These are phyloP conservation scores for Huso huso DNA, from an alignment of 2,797 vertebrate species.

Conservation along the genomic window DNA sequence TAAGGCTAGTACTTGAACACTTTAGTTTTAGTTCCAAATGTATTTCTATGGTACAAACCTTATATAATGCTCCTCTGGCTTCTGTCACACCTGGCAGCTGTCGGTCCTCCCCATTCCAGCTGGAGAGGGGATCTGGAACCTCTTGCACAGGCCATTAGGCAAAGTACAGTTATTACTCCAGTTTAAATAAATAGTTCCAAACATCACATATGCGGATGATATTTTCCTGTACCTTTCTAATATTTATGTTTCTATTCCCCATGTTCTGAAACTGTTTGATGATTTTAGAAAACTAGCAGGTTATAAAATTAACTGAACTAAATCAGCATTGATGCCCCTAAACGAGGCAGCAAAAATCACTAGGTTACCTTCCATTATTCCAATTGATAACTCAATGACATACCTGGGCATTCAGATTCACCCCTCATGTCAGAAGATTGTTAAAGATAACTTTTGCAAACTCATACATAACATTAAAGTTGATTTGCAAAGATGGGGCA, in stretches of 20 bases:
- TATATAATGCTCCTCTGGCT: constrained; percentile 4
- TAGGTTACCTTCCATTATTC: background rate
- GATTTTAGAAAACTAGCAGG: background rate
- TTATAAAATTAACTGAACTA: constrained; percentile 11
- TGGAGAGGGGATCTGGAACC: constrained; percentile 6
- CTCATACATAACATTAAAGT: constrained; percentile 1
- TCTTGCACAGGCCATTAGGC: constrained; percentile 5
- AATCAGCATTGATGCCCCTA: background rate
- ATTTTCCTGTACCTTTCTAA: constrained; percentile 5
- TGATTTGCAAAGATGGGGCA: constrained; percentile 9
- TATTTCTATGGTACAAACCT: background rate
- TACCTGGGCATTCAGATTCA: constrained; percentile 1
- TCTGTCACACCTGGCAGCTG: background rate
- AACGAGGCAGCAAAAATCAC: background rate
- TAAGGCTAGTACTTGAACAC: constrained; percentile 4
- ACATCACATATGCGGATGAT: background rate
- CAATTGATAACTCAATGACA: background rate
- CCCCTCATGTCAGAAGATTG: background rate
- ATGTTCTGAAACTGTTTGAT: background rate
- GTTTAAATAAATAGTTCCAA: background rate
- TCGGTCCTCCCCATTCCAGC: background rate
- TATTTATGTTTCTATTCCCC: background rate
- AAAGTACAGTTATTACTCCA: background rate
- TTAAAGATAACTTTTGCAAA: background rate
- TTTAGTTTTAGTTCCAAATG: background rate